These are phyloP conservation scores for Laterallus jamaicensis DNA, from an alignment of 2,113 vertebrate species.

Conservation along the genomic window DNA sequence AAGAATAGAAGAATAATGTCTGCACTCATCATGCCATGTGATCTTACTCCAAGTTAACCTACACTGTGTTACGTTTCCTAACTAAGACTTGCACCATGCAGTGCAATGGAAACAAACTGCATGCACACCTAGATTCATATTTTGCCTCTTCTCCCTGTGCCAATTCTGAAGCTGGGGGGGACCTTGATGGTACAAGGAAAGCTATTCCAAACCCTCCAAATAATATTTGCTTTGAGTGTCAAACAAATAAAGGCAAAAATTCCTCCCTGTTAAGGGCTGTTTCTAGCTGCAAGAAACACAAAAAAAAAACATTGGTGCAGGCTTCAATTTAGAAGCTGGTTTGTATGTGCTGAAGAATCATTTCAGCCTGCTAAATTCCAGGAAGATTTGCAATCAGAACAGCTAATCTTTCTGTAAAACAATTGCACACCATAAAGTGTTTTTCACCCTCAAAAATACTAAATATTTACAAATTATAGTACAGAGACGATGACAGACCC, in stretches of 20 bases:
- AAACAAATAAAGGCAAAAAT: neutral
- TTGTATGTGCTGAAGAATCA: neutral
- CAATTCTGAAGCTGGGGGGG: neutral
- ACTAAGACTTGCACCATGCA: neutral
- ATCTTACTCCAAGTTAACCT: neutral
- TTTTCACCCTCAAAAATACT: neutral
- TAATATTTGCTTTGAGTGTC: neutral
- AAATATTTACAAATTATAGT: neutral
- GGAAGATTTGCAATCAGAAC: neutral
- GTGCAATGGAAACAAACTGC: neutral
- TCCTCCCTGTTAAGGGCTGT: neutral
- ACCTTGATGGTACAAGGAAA: neutral
- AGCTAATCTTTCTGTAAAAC: neutral
- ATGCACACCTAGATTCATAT: fast-evolving
- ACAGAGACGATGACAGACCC: neutral
- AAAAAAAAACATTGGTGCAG: neutral
- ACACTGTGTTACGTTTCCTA: neutral
- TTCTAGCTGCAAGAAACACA: neutral
- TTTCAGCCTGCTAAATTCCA: neutral
- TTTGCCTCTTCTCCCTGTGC: neutral
- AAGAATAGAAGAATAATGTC: neutral
- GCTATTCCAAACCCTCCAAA: neutral
- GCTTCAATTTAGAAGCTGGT: neutral
- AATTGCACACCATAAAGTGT: neutral
- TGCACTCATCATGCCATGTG: neutral